These are phyloP conservation scores for Bembecia ichneumoniformis DNA, from an alignment of 2,888 invertebrate genomes.

Conservation along the genomic window DNA sequence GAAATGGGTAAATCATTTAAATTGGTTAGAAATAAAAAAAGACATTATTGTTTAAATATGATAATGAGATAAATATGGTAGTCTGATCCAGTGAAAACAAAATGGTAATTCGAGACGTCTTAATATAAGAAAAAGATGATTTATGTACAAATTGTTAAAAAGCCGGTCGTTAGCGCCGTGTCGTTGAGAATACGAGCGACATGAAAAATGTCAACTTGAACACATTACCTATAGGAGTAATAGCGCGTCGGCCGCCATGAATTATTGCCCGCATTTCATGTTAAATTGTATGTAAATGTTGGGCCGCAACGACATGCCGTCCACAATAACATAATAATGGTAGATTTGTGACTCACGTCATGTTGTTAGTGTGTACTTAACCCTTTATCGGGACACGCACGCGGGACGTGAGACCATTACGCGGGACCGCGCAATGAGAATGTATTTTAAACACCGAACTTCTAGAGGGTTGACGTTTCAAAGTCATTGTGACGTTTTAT, in stretches of 20 bases:
- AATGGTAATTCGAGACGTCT: too few relatives aligned
- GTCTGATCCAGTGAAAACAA: too few relatives aligned
- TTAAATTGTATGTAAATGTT: slow-evolving; percentile 71
- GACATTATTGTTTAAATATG: too few relatives aligned
- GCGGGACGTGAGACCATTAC: slow-evolving; percentile 69
- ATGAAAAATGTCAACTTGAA: slow-evolving; percentile 54
- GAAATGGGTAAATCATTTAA: too few relatives aligned
- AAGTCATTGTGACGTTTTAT: slow-evolving; percentile 15
- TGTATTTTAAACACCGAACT: slow-evolving; percentile 16
- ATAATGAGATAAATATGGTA: too few relatives aligned
- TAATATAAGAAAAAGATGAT: background rate
- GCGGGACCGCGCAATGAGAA: slow-evolving; percentile 33
- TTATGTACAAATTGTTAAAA: background rate
- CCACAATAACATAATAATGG: slow-evolving; percentile 73
- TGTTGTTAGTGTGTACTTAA: slow-evolving; percentile 71
- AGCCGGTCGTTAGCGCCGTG: background rate
- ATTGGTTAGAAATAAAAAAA: too few relatives aligned
- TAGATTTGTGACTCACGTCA: slow-evolving; percentile 71
- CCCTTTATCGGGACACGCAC: slow-evolving; percentile 71
- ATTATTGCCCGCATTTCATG: slow-evolving; percentile 70
- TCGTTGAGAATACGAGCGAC: slow-evolving; percentile 20
- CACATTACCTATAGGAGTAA: slow-evolving; percentile 68
- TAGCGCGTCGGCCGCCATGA: slow-evolving; percentile 61
- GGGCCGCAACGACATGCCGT: slow-evolving; percentile 61
- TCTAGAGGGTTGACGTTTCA: slow-evolving; percentile 15